These are phyloP conservation scores for Stomatorhinus walkeri DNA, from an alignment of 2,797 vertebrate species.

Conservation along the genomic window DNA sequence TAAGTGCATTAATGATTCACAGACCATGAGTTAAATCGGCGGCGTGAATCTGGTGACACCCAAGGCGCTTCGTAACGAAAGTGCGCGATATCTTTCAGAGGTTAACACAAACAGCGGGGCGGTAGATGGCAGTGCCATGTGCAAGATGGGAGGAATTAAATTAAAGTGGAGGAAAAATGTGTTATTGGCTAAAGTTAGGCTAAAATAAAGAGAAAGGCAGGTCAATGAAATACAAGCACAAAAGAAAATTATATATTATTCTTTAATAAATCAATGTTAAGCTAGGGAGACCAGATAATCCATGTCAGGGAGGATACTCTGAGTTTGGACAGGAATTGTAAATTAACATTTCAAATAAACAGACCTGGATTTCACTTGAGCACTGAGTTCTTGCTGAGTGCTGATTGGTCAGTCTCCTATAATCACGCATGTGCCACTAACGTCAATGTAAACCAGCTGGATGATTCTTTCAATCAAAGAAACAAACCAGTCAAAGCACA, in stretches of 20 bases:
- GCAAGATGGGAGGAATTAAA: neutral
- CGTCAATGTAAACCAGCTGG: too few relatives aligned
- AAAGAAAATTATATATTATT: neutral
- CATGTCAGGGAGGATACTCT: too few relatives aligned
- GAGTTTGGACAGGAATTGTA: too few relatives aligned
- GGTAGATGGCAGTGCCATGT: too few relatives aligned
- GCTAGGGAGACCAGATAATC: too few relatives aligned
- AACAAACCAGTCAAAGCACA: too few relatives aligned
- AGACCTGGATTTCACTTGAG: too few relatives aligned
- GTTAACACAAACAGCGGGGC: neutral
- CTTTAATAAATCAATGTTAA: neutral
- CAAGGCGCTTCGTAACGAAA: neutral
- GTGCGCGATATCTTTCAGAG: neutral
- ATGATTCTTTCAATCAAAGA: too few relatives aligned
- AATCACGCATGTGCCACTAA: too few relatives aligned
- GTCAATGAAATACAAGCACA: neutral
- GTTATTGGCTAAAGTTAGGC: neutral
- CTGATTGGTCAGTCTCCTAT: too few relatives aligned
- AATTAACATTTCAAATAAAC: too few relatives aligned
- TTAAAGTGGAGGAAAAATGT: neutral
- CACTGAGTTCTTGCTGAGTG: too few relatives aligned
- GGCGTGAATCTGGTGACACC: constrained; percentile 14
- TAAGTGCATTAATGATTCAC: constrained; percentile 35
- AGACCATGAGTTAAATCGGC: constrained; percentile 33
- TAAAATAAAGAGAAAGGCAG: neutral